A percentile compares a stretch with the other conserved stretches of the same genome.
These are phyloP conservation scores for Orussus abietinus DNA, from an alignment of 1,140 invertebrate genomes.

Conservation along the genomic window DNA sequence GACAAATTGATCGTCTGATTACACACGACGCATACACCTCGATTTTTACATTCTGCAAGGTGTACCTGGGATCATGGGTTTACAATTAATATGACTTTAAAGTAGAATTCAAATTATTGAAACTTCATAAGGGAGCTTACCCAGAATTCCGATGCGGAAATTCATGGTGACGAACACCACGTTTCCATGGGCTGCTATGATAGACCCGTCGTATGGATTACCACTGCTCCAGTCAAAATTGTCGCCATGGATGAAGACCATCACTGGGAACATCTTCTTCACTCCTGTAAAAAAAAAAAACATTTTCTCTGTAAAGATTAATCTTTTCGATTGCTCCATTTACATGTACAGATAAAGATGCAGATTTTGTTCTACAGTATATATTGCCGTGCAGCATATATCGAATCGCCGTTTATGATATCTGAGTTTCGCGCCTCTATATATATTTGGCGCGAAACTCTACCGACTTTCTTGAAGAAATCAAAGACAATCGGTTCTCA, in stretches of 20 bases:
- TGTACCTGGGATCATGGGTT: background rate
- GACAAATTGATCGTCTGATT: background rate
- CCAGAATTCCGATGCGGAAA: slow-evolving; percentile 86
- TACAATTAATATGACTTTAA: background rate
- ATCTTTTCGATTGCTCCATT: no score
- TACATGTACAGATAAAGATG: background rate
- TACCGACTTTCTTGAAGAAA: background rate
- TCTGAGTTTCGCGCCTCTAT: background rate
- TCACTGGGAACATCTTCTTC: slow-evolving; percentile 65
- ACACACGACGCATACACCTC: background rate
- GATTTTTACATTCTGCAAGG: background rate
- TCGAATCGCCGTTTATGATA: slow-evolving; percentile 16
- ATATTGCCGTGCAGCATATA: slow-evolving; percentile 14
- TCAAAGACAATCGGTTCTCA: no score
- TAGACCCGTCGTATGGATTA: slow-evolving; percentile 86
- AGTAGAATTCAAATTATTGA: slow-evolving; percentile 5
- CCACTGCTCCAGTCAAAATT: slow-evolving; percentile 91
- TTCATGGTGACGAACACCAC: slow-evolving; percentile 92
- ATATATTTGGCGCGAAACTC: background rate
- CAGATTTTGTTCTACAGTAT: background rate
- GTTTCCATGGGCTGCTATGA: slow-evolving; percentile 82
- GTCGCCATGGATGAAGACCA: slow-evolving; percentile 89
- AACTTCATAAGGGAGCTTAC: slow-evolving; percentile 56
- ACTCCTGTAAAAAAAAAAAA: slow-evolving; percentile 49
- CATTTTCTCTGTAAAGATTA: no score